Base-by-base conservation (phyloP, 2,888 invertebrate species). In the Euspilapteryx auroguttella region DNA sequence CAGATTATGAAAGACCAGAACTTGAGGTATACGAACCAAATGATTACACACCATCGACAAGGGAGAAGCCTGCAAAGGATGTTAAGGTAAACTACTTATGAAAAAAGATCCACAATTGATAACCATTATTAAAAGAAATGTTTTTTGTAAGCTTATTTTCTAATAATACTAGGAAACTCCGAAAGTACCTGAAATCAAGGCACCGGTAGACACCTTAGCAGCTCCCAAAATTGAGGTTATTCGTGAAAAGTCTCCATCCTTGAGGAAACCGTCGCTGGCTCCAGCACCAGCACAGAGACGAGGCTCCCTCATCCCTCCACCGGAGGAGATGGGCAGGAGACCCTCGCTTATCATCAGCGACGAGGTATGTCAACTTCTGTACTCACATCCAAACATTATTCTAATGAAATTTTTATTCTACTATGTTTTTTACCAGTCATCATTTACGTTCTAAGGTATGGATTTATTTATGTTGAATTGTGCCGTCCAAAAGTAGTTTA, bases 291-390 rank as follows among this genome's bases (percentile, higher is more conserved):
- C 57, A 1, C 59, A 49, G 24, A 59, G 76, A 46, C 81, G 94
- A 44, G 94, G 94, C 33, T 94, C 94, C 28, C 82, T 94, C 34
- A 86, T 94, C 53, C 93, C 93, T 46, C 90, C 89, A 5, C 93
- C 91, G 38, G 93, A 93, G 59, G 88, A 86, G 61, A 86, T 86
- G 66, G 87, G 86, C 49, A 83, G 94, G 48, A 82, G 94, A 45
- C 91, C 94, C 42, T 92, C 92, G 45, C 81, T 94, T 44, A 89
- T 94, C 51, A 93, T 94, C 56, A 90, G 92, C 56, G 94, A 94
- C 66, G 94, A 94, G 91, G 94, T 94, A 87, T 66, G 80, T 73
- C 62, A n/a, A n/a, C n/a, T n/a, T n/a, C n/a, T n/a, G n/a, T n/a
- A n/a, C n/a, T n/a, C n/a, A n/a, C n/a, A 24, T 7, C 9, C 9